Conservation (phyloP, 1,140 invertebrate species). For the Coboldia fuscipes region DNA sequence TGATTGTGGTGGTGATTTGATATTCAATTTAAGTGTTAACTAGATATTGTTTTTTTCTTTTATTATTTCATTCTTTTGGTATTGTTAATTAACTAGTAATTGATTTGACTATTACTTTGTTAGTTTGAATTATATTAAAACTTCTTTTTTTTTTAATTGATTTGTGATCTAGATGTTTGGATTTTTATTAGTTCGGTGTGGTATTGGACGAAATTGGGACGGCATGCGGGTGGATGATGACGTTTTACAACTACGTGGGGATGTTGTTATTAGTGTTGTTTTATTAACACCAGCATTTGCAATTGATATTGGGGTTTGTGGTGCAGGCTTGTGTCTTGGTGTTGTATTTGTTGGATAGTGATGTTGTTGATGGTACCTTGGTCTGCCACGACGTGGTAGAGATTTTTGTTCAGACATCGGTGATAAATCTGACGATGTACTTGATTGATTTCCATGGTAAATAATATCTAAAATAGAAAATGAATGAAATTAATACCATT, state of each 20-base stretch:
- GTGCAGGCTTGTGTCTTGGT: slow-evolving; percentile 16
- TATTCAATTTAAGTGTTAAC: too few species aligned
- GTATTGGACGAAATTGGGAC: slow-evolving; percentile 21
- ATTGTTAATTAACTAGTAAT: too few species aligned
- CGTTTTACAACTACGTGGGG: slow-evolving; percentile 8
- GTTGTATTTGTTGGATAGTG: slow-evolving; percentile 23
- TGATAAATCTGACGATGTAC: slow-evolving; percentile 54
- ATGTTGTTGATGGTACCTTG: slow-evolving; percentile 34
- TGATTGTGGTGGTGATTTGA: too few species aligned
- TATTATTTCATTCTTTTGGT: too few species aligned
- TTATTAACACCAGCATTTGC: neutral
- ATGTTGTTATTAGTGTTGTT: slow-evolving; percentile 1
- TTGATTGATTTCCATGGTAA: slow-evolving; percentile 51
- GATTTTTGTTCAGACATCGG: slow-evolving; percentile 59
- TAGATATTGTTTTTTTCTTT: too few species aligned
- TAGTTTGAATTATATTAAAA: too few species aligned
- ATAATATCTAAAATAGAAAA: slow-evolving; percentile 48
- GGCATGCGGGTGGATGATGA: slow-evolving; percentile 13
- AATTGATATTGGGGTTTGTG: slow-evolving; percentile 1
- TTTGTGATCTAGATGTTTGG: too few species aligned
- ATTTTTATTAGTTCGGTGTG: slow-evolving; percentile 13
- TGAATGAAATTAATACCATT: too few species aligned
- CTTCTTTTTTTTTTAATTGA: too few species aligned
- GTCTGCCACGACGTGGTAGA: slow-evolving; percentile 39
- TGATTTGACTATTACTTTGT: too few species aligned